A percentile compares a stretch with the other conserved stretches of the same genome.
Conservation (phyloP, 2,888 invertebrate genomes). For the Cosmopolites sordidus region DNA sequence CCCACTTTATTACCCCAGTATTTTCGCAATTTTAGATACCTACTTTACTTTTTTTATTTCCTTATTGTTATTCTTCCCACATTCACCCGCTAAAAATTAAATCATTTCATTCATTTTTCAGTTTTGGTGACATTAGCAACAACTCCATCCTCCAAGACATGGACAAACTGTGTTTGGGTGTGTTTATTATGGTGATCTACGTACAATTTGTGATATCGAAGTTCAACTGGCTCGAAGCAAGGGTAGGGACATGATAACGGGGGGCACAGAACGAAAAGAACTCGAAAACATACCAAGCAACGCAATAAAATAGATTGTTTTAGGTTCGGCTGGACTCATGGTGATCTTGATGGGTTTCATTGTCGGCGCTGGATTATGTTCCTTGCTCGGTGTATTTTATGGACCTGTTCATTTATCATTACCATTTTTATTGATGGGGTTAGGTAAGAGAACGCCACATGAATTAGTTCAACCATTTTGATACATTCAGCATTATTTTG, state of each 20-base stretch:
- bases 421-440: constrained; percentile 76
- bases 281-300: constrained; percentile 5
- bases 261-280: neutral
- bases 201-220: constrained; percentile 69
- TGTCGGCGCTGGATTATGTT: constrained; percentile 68
- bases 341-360: constrained; percentile 71
- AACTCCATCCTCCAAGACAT: constrained; percentile 69
- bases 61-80: too few relatives aligned
- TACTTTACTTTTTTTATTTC: too few relatives aligned
- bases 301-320: constrained; percentile 52
- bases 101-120: constrained; percentile 32
- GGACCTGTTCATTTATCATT: constrained; percentile 79
- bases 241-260: constrained; percentile 48
- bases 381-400: constrained; percentile 65
- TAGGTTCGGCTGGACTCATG: constrained; percentile 65
- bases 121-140: constrained; percentile 73
- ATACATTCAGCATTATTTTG: neutral
- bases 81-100: neutral
- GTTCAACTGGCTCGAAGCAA: constrained; percentile 69
- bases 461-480: too few relatives aligned
- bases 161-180: constrained; percentile 63
- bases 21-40: too few relatives aligned
- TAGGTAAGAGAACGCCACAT: too few relatives aligned
- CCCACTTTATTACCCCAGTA: too few relatives aligned
- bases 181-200: constrained; percentile 68